Percentiles rank a stretch among this genome's conserved stretches.
phyloP scores from a whole-genome alignment of 2,797 vertebrate genomes.

The Lemur catta region DNA sequence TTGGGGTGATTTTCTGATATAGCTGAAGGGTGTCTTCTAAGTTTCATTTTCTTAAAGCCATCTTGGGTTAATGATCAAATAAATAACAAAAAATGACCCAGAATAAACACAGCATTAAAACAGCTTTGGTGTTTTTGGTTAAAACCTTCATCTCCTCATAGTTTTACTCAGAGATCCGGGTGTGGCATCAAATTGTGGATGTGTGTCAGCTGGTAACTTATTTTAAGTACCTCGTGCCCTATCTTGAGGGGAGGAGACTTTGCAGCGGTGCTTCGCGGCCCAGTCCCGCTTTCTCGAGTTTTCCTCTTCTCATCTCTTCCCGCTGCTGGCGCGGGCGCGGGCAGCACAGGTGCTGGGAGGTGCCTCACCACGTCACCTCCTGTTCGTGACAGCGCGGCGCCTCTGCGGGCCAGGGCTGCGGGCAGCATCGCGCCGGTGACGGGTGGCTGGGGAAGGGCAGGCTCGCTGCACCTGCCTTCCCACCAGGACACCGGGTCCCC shows the following conservation, averaged over 20 bases:
- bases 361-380: accelerated
- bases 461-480: too few species aligned
- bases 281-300: accelerated
- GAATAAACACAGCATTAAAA: neutral
- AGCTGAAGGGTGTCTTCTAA: conserved; percentile 47
- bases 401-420: accelerated
- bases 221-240: neutral
- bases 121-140: neutral
- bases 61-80: neutral
- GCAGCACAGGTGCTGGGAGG: neutral
- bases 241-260: neutral
- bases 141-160: neutral
- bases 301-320: neutral
- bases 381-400: neutral
- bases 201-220: neutral
- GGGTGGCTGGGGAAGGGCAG: neutral
- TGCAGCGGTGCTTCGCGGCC: neutral
- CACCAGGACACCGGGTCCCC: too few species aligned
- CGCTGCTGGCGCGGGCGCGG: accelerated
- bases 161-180: neutral
- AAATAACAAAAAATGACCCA: neutral
- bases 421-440: too few species aligned
- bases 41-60: conserved; percentile 21
- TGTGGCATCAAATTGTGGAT: neutral
- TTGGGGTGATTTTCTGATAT: conserved; percentile 63